Evolutionary conservation across 37 sponge, comb jelly and placozoan species (phyloP).

Genomic region (Cliona cf. orientalis): DNA sequence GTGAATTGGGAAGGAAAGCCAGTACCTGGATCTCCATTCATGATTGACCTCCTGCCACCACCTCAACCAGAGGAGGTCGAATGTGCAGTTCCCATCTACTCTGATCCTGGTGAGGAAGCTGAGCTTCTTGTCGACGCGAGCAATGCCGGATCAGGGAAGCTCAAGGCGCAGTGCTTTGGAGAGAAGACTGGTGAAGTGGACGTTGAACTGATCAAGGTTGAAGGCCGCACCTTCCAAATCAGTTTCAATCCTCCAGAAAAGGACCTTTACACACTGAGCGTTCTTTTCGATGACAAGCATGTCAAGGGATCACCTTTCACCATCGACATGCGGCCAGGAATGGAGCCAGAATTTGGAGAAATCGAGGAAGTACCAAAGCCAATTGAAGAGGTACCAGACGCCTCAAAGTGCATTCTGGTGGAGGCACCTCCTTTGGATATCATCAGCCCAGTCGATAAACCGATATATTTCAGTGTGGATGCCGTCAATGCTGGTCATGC

Average conservation of each 20-base stretch:
- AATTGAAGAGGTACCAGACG: slow-evolving; percentile 22
- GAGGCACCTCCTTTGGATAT: slow-evolving; percentile 38
- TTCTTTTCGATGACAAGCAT: slow-evolving; percentile 30
- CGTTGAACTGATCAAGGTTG: slow-evolving; percentile 32
- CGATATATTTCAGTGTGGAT: slow-evolving; percentile 45
- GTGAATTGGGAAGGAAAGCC: slow-evolving; percentile 61
- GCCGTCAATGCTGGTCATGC: slow-evolving; percentile 50
- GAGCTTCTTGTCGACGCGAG: slow-evolving; percentile 34
- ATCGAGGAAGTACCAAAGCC: slow-evolving; percentile 19
- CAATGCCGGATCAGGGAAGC: slow-evolving; percentile 64
- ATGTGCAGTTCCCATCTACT: slow-evolving; percentile 20
- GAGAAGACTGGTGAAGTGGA: slow-evolving; percentile 26
- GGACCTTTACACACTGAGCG: slow-evolving; percentile 51
- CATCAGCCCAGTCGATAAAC: slow-evolving; percentile 31
- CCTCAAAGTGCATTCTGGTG: slow-evolving; percentile 29
- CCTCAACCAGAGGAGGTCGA: slow-evolving; percentile 31
- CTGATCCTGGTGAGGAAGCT: slow-evolving; percentile 32
- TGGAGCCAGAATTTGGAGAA: slow-evolving; percentile 5
- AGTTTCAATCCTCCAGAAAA: slow-evolving; percentile 48
- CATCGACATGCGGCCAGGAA: slow-evolving; percentile 43
- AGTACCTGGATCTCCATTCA: slow-evolving; percentile 67
- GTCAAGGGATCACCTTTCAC: slow-evolving; percentile 61
- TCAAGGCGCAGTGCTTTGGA: slow-evolving; percentile 60
- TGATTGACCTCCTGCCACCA: slow-evolving; percentile 49
- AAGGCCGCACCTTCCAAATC: slow-evolving; percentile 26